phyloP scores from a whole-genome alignment of 2,797 vertebrate species.

The Acropternis orthonyx region DNA sequence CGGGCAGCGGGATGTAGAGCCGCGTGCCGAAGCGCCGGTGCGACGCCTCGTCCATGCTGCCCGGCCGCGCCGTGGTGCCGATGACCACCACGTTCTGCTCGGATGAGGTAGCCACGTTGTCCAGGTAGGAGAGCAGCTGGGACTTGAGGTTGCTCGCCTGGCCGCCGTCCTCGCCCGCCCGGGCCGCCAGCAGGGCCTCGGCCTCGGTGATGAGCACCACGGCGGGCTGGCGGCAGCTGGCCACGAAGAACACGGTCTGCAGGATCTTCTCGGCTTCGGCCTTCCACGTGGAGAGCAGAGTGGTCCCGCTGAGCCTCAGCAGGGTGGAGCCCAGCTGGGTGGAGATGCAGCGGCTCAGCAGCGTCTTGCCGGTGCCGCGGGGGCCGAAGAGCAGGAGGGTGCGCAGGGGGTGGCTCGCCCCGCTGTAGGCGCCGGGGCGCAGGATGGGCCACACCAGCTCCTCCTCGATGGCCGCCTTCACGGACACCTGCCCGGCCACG shows the following conservation, averaged over 20 bases:
- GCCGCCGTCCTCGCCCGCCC: conserved; percentile 50
- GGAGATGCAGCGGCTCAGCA: conserved; percentile 88
- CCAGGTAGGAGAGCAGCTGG: conserved; percentile 86
- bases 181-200: conserved; percentile 76
- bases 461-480: conserved; percentile 91
- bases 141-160: conserved; percentile 74
- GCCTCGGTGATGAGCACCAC: conserved; percentile 90
- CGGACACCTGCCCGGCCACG: conserved; percentile 85
- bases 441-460: conserved; percentile 93
- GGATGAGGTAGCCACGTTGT: conserved; percentile 78
- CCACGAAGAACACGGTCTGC: conserved; percentile 85
- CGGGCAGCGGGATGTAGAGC: conserved; percentile 88
- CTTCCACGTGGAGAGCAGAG: conserved; percentile 87
- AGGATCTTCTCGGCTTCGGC: conserved; percentile 89
- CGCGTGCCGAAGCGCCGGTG: conserved; percentile 89
- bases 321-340: conserved; percentile 90
- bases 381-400: conserved; percentile 92
- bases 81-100: conserved; percentile 83
- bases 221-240: conserved; percentile 83
- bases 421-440: conserved; percentile 78
- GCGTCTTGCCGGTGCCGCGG: conserved; percentile 85
- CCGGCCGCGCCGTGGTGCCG: conserved; percentile 87
- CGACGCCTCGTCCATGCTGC: conserved; percentile 87
- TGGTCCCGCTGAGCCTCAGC: conserved; percentile 82
- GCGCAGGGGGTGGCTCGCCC: conserved; percentile 77